Evolutionary conservation across 2,797 vertebrate species (phyloP).

Genomic region (Nyctalus aviator): DNA sequence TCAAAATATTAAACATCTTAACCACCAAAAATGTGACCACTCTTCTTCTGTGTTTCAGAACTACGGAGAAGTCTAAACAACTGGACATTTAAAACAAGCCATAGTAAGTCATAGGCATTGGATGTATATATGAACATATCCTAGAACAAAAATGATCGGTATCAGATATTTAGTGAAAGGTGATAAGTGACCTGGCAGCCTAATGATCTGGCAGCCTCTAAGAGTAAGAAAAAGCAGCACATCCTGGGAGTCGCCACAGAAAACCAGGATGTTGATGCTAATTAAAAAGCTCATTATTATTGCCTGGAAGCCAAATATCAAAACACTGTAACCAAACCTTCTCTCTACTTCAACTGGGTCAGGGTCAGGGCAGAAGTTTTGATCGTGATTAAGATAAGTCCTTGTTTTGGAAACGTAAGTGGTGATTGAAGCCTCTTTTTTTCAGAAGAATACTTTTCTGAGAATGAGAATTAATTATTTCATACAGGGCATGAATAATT

Average conservation of each 20-base stretch:
- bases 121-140: slow-evolving; percentile 73
- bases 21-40: background rate
- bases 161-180: slow-evolving; percentile 91
- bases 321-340: slow-evolving; percentile 62
- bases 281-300: slow-evolving; percentile 85
- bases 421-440: background rate
- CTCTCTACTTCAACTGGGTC: background rate
- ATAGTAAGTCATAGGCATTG: slow-evolving; percentile 52
- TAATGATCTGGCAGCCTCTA: slow-evolving; percentile 91
- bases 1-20: accelerated
- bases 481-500: background rate
- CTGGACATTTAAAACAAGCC: background rate
- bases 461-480: slow-evolving; percentile 45
- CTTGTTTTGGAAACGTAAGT: background rate
- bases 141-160: slow-evolving; percentile 87
- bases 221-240: slow-evolving; percentile 81
- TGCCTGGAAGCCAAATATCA: slow-evolving; percentile 72
- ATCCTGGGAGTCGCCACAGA: slow-evolving; percentile 73
- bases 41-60: background rate
- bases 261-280: slow-evolving; percentile 82
- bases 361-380: background rate
- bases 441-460: background rate
- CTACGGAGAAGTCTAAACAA: slow-evolving; percentile 34
- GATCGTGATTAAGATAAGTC: background rate
- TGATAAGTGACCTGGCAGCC: slow-evolving; percentile 93